Base-by-base conservation (phyloP, 2,888 invertebrate genomes). In the Sinodicranocentrus sp. region DNA sequence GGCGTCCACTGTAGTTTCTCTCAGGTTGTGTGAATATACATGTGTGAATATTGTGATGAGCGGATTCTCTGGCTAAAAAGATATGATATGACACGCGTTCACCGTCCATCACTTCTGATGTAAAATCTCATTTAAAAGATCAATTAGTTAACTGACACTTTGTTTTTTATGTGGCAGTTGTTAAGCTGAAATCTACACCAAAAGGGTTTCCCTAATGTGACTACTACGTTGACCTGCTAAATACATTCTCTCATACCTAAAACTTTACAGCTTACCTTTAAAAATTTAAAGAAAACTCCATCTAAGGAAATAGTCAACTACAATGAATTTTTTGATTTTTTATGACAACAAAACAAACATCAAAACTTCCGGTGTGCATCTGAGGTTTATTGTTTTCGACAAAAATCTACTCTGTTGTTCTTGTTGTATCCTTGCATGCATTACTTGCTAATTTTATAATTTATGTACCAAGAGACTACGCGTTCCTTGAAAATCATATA, bases 351-450 rank as follows among this genome's bases (percentile, higher is more conserved):
- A 57, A 19, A 19, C 52, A n/a, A n/a, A n/a, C n/a, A 52, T 19
- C 52, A 57, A n/a, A 25, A 25, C 57, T 57, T 57, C 57, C 57
- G 57, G 57, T 57, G 57, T n/a, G n/a, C 44, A n/a, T 44, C 25
- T 57, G 33, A 33, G 5, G 33, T 33, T 33, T 33, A 6, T n/a
- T n/a, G n/a, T n/a, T n/a, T n/a, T n/a, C n/a, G n/a, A n/a, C n/a
- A n/a, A n/a, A n/a, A n/a, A n/a, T n/a, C n/a, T n/a, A n/a, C n/a
- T n/a, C n/a, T n/a, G n/a, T n/a, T n/a, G n/a, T n/a, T n/a, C n/a
- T n/a, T n/a, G n/a, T n/a, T n/a, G n/a, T n/a, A 6, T 33, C 10
- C 33, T 33, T 33, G 5, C 33, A 33, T 33, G 5, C 33, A 48
- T 15, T 48, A 10, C n/a, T 15, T 48, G 48, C 48, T 48, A 48